Evolutionary conservation across 2,113 vertebrate species (phyloP), one percentile per base, ranked within the genome.

Genomic region (Orthonyx spaldingii): DNA sequence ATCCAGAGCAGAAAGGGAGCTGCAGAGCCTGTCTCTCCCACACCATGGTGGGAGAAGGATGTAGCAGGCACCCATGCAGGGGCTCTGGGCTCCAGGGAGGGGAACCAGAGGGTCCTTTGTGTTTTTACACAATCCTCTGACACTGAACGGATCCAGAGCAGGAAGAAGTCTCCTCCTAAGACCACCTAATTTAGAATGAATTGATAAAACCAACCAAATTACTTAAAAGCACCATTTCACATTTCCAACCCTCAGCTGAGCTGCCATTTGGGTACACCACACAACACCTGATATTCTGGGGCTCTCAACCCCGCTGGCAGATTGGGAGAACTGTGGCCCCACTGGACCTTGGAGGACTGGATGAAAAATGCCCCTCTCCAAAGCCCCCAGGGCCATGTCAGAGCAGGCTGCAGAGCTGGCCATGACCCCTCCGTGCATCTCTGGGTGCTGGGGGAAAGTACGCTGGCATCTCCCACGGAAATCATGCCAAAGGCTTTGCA

Each of bases 391-490:
- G 0, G 35, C 52, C 39, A 71, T 69, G 56, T 13, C 19, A 26
- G 70, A 33, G 32, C 39, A 49, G 69, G 52, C 44, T 75, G 59
- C 75, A 78, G 74, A 49, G 49, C 46, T 37, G 60, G 20, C 30
- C 41, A 4, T 11, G 49, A 17, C 11, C 19, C 11, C 37, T 59
- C 13, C 0, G 0, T 7, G 55, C 33, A 6, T 24, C 26, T 22
- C 39, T 3, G 8, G 7, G 56, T 2, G 8, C 39, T 30, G n/a
- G 41, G 18, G 72, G 20, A 65, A 85, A 71, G 33, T 1, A 21
- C 4, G 2, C 33, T 44, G 50, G 50, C 32, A 21, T 56, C 83
- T 76, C 56, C 26, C 22, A 13, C 9, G 26, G 60, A 92, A 88
- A 56, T 57, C 7, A 1, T 30, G 59, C 35, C 63, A 74, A 63